Evolutionary conservation across 2,113 vertebrate species (phyloP).

Genomic region (Siniperca knerii): DNA sequence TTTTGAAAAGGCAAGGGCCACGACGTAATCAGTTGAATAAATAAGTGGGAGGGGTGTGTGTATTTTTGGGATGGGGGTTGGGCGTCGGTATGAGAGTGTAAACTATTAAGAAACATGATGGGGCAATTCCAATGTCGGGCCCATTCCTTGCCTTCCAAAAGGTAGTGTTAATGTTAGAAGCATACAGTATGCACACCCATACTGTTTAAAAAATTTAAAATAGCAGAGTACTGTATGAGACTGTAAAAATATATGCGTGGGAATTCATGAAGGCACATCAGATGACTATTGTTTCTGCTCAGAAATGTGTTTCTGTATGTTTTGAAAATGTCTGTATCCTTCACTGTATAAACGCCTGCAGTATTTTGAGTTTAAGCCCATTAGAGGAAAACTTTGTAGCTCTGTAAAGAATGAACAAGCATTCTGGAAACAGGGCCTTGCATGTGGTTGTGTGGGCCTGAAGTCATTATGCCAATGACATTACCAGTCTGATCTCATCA

Average conservation of each 20-base stretch:
- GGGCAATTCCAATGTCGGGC: neutral
- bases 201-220: neutral
- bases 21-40: slow-evolving; percentile 80
- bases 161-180: neutral
- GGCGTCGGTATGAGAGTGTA: slow-evolving; percentile 10
- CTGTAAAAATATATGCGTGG: neutral
- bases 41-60: slow-evolving; percentile 70
- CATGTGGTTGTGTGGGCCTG: slow-evolving; percentile 37
- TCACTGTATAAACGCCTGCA: slow-evolving; percentile 12
- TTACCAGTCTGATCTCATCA: slow-evolving; percentile 78
- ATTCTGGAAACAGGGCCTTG: slow-evolving; percentile 48
- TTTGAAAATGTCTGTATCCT: slow-evolving; percentile 1
- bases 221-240: neutral
- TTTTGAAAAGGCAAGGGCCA: slow-evolving; percentile 78
- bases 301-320: slow-evolving; percentile 18
- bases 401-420: slow-evolving; percentile 44
- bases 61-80: slow-evolving; percentile 40
- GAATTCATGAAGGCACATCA: slow-evolving; percentile 13
- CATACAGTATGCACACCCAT: neutral
- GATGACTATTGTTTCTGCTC: slow-evolving; percentile 8
- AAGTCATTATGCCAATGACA: slow-evolving; percentile 69
- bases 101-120: slow-evolving; percentile 33
- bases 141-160: neutral
- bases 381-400: slow-evolving; percentile 32
- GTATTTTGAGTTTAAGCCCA: slow-evolving; percentile 41